Percentiles rank a stretch among this genome's conserved stretches.
Evolutionary conservation across 2,888 invertebrate genomes (phyloP).

Genomic region (Pasiphila rectangulata): DNA sequence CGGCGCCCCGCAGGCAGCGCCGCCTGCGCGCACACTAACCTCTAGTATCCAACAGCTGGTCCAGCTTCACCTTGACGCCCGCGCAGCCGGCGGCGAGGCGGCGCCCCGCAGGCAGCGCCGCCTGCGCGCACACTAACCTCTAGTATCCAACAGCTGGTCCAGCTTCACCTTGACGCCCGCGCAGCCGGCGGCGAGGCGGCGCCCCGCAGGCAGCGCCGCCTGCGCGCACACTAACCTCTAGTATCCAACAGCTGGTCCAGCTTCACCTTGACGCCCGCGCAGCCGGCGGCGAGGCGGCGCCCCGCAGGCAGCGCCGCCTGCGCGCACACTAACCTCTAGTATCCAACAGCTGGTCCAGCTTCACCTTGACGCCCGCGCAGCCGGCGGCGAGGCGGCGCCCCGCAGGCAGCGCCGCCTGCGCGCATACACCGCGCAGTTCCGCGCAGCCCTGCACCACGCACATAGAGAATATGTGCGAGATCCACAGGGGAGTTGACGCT

Average conservation of each 20-base stretch:
- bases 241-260: conserved; percentile 69
- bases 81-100: conserved; percentile 62
- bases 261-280: conserved; percentile 70
- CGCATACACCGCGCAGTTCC: conserved; percentile 84
- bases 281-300: conserved; percentile 50
- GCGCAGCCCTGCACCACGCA: conserved; percentile 84
- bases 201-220: conserved; percentile 34
- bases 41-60: conserved; percentile 66
- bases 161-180: conserved; percentile 71
- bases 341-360: conserved; percentile 70
- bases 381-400: conserved; percentile 34
- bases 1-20: conserved; percentile 34
- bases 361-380: conserved; percentile 71
- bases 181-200: conserved; percentile 57
- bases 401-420: conserved; percentile 62
- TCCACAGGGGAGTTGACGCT: conserved; percentile 62
- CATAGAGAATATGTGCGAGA: conserved; percentile 65
- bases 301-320: conserved; percentile 37
- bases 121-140: conserved; percentile 70
- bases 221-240: conserved; percentile 71
- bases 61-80: conserved; percentile 72
- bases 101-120: conserved; percentile 32
- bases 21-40: conserved; percentile 68
- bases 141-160: conserved; percentile 67
- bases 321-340: conserved; percentile 72